Base-by-base conservation (phyloP, 2,888 invertebrate genomes). In the Diadegma fenestrale region DNA sequence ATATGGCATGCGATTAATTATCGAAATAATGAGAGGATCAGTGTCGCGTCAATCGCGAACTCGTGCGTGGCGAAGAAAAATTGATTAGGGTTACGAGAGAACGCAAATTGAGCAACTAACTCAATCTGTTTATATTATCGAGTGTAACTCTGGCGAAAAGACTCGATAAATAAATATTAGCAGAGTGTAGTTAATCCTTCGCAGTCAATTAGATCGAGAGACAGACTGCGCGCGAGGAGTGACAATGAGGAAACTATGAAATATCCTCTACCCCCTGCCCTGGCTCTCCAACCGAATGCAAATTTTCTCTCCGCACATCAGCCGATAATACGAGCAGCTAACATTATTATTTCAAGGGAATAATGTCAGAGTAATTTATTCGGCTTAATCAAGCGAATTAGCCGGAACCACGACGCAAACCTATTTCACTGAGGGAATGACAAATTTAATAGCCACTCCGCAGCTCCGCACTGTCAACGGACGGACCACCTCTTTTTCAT, bases 281-380 rank as follows among this genome's bases (percentile, higher is more conserved):
- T 54, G 51, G 80, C 22, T 43, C 43, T 45, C 45, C 22, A 8
- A 19, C 86, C 78, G 88, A 89, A 91, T 89, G 89, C 89, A 89
- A 91, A 91, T 90, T 84, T 83, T 5, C 14, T 26, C 80, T n/a
- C n/a, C n/a, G n/a, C 86, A 80, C 88, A 90, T 91, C 89, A 90
- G 88, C 88, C 87, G 85, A 89, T 90, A 89, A 89, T 89, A 87
- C 83, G 73, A 82, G 80, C 79, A 82, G 83, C 87, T 89, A 90
- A 89, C 87, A 88, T 89, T 89, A 89, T 91, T 90, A 90, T 89
- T 91, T 88, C 86, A 88, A 85, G 88, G 79, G 86, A 89, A 90
- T 89, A 89, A 90, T 90, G 89, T 90, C 87, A 87, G 85, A 84
- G 87, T 89, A 90, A 91, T 90, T 91, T 89, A 88, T 91, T 89